Evolutionary conservation across 2,797 vertebrate genomes (phyloP), one percentile per base, ranked within the genome.

Genomic region (Sciurus vulgaris): DNA sequence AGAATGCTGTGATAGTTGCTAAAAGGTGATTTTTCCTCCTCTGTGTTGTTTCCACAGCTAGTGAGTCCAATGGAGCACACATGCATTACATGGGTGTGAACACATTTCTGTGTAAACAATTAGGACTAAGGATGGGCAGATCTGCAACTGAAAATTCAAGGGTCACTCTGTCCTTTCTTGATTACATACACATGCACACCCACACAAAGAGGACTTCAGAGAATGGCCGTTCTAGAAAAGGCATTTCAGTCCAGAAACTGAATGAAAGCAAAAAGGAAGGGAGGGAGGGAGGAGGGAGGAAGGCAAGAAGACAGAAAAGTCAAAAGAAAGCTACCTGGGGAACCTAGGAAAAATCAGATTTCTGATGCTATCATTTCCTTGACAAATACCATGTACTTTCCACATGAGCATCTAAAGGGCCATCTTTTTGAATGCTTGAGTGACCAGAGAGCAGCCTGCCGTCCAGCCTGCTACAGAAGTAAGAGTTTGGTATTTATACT

Each of bases 61-160:
- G 20, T 44, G 22, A 89, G 89, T 22, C 20, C 47, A 94, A 30
- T 18, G 5, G 44, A 54, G 38, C 3, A 82, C 85, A 85, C 28
- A 91, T 73, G 54, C 10, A 44, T 77, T 69, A 86, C 26, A 3
- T 20, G 65, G 33, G 2, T 44, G 4, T 70, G 28, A 41, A 47
- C 89, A 49, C 41, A 47, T 96, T 65, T 89, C 49, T 89, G 41
- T 89, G 56, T 15, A 87, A 96, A 91, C 20, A 89, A 49, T 87
- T 95, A 89, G n/a, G 56, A 91, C 17, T 7, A 49, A 28, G 41
- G 17, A 54, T 8, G 30, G 35, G 56, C 82, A 11, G 10, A 72
- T 94, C 81, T 85, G 24, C 14, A 85, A 63, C 24, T 89, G 41
- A 84, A 94, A 95, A 33, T 54, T 22, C 79, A 87, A 74, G 35